phyloP scores from a whole-genome alignment of 1,140 invertebrate species.

The Riptortus pedestris region DNA sequence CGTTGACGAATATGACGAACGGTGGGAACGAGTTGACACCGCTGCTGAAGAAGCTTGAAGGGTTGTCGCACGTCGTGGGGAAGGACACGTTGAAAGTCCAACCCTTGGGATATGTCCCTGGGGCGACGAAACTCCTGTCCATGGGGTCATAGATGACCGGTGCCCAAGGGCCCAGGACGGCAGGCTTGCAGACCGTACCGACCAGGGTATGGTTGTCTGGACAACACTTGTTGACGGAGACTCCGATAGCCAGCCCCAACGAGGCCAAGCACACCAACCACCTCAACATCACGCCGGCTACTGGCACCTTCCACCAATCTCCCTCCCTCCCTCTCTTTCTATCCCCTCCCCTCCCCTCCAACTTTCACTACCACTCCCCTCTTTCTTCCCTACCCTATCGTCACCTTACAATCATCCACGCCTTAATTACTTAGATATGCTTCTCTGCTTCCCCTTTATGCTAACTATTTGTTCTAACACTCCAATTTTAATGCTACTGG shows the following conservation, averaged over 20 bases:
- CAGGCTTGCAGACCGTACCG: conserved; percentile 26
- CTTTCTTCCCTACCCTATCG: not conserved
- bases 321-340: not conserved
- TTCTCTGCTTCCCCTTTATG: too few relatives aligned
- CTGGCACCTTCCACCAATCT: not conserved
- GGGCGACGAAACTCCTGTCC: conserved; percentile 33
- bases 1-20: conserved; percentile 44
- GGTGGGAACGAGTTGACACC: conserved; percentile 33
- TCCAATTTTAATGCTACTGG: too few relatives aligned
- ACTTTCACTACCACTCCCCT: not conserved
- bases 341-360: not conserved
- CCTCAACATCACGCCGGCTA: not conserved
- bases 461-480: too few relatives aligned
- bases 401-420: too few relatives aligned
- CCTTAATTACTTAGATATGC: too few relatives aligned
- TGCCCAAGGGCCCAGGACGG: conserved; percentile 35
- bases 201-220: conserved; percentile 37
- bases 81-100: conserved; percentile 39
- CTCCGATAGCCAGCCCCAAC: conserved; percentile 27
- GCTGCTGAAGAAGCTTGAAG: conserved; percentile 26
- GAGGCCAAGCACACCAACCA: not conserved
- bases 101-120: conserved; percentile 37
- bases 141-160: conserved; percentile 44
- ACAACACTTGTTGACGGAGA: conserved; percentile 45
- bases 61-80: conserved; percentile 37